These are phyloP conservation scores for Ophioninae sp. DNA, from an alignment of 2,888 invertebrate genomes.

Conservation along the genomic window DNA sequence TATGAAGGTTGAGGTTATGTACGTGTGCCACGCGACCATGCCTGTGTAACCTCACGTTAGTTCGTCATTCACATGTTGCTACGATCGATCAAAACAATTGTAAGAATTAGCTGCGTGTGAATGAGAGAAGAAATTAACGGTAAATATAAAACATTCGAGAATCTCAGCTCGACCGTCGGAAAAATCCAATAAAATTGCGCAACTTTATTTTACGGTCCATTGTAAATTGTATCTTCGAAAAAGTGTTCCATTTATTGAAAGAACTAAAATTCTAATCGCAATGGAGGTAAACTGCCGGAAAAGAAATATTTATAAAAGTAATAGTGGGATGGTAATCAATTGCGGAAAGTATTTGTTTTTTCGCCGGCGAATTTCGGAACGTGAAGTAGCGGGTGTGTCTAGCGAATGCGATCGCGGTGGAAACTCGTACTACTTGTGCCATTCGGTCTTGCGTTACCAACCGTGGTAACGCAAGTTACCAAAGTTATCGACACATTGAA, in stretches of 20 bases:
- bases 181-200: background rate
- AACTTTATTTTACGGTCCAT: background rate
- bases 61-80: background rate
- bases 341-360: background rate
- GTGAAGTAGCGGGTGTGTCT: background rate
- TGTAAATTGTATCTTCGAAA: background rate
- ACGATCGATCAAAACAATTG: background rate
- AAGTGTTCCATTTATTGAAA: background rate
- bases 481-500: background rate
- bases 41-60: background rate
- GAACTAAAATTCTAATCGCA: background rate
- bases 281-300: background rate
- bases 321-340: background rate
- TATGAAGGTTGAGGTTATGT: conserved; percentile 8
- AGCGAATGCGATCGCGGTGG: background rate
- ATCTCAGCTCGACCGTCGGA: background rate
- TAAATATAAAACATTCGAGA: background rate
- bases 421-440: background rate
- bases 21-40: background rate
- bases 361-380: background rate
- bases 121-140: background rate
- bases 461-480: too few species aligned
- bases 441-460: background rate
- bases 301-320: background rate
- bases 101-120: background rate